Conservation (phyloP, 2,888 invertebrate genomes). For the Therioaphis trifolii region DNA sequence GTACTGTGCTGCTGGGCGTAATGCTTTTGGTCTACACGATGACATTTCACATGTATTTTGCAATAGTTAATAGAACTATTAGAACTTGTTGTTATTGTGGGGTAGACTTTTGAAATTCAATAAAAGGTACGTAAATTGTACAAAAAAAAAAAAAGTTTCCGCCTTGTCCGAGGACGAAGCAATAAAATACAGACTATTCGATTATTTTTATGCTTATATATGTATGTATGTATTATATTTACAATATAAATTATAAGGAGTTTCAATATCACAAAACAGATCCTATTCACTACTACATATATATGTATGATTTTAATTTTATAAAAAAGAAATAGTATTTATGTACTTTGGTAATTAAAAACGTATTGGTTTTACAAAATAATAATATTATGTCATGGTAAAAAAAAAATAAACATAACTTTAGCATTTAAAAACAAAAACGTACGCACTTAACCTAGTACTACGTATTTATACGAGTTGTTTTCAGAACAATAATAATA, state of each 20-base stretch:
- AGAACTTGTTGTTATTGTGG: no score
- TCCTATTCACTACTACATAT: constrained; percentile 39
- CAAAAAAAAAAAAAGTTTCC: no score
- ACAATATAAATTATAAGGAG: constrained; percentile 25
- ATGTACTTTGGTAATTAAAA: constrained; percentile 51
- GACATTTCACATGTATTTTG: no score
- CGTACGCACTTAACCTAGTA: not conserved
- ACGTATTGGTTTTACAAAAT: constrained; percentile 38
- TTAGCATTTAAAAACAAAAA: not conserved
- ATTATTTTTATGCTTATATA: constrained; percentile 13
- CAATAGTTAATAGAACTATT: no score
- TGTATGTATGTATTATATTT: constrained; percentile 22
- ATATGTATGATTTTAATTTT: constrained; percentile 27
- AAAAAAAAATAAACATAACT: not conserved
- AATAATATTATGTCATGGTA: constrained; percentile 19
- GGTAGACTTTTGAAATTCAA: no score
- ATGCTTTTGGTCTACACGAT: no score
- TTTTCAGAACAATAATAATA: constrained; percentile 4
- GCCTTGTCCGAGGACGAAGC: not conserved
- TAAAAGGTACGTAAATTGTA: no score
- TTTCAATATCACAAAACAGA: constrained; percentile 55
- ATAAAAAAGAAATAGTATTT: constrained; percentile 26
- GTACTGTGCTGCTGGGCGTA: no score
- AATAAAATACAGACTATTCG: constrained; percentile 1
- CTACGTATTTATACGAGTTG: not conserved